A percentile compares a stretch with the other conserved stretches of the same genome.
Conservation (phyloP, 2,797 vertebrate genomes). For the Jordanella pulchra region DNA sequence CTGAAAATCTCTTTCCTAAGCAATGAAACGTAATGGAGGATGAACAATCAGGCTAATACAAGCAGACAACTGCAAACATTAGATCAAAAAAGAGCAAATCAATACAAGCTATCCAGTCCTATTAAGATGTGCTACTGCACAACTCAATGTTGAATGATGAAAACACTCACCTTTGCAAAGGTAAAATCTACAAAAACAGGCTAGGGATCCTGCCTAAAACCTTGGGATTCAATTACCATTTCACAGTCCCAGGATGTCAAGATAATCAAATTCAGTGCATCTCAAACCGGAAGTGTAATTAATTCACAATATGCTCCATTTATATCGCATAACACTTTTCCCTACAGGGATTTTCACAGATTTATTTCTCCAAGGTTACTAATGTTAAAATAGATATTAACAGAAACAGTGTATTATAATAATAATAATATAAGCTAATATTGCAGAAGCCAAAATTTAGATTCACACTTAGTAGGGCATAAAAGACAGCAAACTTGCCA, state of each 20-base stretch:
- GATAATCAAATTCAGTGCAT: slow-evolving; percentile 23
- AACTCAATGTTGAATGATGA: slow-evolving; percentile 8
- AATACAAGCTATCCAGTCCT: background rate
- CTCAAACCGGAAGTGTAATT: slow-evolving; percentile 22
- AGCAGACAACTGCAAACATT: background rate
- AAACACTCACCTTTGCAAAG: slow-evolving; percentile 6
- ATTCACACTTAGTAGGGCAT: slow-evolving; percentile 38
- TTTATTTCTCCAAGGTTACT: background rate
- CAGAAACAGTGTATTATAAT: slow-evolving; percentile 28
- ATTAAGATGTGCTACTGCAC: slow-evolving; percentile 1
- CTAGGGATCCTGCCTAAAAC: slow-evolving; percentile 16
- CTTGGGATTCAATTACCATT: slow-evolving; percentile 34
- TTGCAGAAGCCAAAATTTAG: slow-evolving; percentile 35
- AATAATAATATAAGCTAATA: slow-evolving; percentile 29
- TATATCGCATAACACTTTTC: background rate
- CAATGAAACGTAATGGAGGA: background rate
- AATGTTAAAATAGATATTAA: background rate
- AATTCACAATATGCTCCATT: slow-evolving; percentile 17
- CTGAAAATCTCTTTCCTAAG: background rate
- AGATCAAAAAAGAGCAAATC: background rate
- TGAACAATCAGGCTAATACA: background rate
- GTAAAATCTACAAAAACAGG: slow-evolving; percentile 24
- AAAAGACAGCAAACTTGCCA: slow-evolving; percentile 19
- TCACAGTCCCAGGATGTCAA: slow-evolving; percentile 16
- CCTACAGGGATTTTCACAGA: slow-evolving; percentile 9